Base-by-base conservation (phyloP, 2,113 vertebrate genomes). In the Scolopax mira region DNA sequence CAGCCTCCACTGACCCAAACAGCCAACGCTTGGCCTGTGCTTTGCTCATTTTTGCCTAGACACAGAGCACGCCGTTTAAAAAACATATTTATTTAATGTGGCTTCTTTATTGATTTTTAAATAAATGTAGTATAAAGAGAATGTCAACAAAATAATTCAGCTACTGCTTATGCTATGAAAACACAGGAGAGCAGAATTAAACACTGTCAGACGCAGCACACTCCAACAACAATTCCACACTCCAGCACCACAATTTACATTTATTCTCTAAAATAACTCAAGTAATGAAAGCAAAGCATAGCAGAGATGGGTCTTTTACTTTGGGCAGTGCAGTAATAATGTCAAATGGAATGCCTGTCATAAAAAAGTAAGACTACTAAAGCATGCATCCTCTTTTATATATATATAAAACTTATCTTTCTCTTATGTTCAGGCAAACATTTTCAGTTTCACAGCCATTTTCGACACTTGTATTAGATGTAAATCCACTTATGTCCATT, bases 51-150 rank as follows among this genome's bases (percentile, higher is more conserved):
- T 71, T 83, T n/a, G n/a, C n/a, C n/a, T n/a, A 42, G 57, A 41
- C 22, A 89, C 5, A 69, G 30, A 77, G 21, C 11, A 77, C 21
- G 30, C 9, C 19, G 15, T 80, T 72, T 27, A 30, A 82, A 80
- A 73, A 65, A 35, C 30, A 5, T 11, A 42, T 44, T 71, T 49
- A 71, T 10, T 83, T 79, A 82, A 66, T 49, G 62, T 7, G 9
- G 41, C 13, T 89, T 77, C 55, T 75, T 64, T 67, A 95, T 61
- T 61, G 91, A 94, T 94, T 94, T 96, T 79, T 74, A 90, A 91
- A 91, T 83, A 94, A 82, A 88, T 13, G 33, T 31, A 85, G 79
- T 73, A 77, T 42, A 94, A 95, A 88, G 79, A 85, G 46, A 88
- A 91, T 12, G 17, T 84, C 72, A 96, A 64, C 39, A 78, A 93